These are phyloP conservation scores for Neosalanx taihuensis DNA, from an alignment of 2,797 vertebrate genomes.

Conservation along the genomic window DNA sequence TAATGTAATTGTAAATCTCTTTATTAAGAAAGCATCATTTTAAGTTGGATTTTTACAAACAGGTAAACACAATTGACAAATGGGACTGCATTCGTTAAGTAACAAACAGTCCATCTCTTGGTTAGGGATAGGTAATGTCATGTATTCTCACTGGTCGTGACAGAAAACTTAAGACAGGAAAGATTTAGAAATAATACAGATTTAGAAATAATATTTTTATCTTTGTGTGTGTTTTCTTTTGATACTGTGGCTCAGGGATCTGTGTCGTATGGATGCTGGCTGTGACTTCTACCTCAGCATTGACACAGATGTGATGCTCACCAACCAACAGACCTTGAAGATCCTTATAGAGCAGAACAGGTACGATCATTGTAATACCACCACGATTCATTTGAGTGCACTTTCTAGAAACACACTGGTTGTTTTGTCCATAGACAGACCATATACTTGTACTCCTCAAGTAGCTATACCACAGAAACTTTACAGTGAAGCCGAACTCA, in stretches of 20 bases:
- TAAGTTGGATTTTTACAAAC: too few relatives aligned
- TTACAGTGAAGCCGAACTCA: constrained; percentile 50
- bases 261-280: constrained; percentile 83
- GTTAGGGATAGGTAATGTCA: constrained; percentile 4
- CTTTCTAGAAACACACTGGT: constrained; percentile 25
- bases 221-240: constrained; percentile 24
- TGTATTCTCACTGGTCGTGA: constrained; percentile 15
- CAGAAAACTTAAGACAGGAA: constrained; percentile 14
- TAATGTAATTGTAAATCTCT: too few relatives aligned
- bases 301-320: constrained; percentile 93
- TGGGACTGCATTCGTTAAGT: too few relatives aligned
- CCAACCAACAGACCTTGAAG: constrained; percentile 88
- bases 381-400: neutral
- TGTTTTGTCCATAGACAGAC: constrained; percentile 37
- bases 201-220: constrained; percentile 12
- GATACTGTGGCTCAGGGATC: constrained; percentile 74
- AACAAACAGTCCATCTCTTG: too few relatives aligned
- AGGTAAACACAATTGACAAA: too few relatives aligned
- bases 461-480: constrained; percentile 60
- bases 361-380: constrained; percentile 62
- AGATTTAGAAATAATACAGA: too few relatives aligned
- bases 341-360: constrained; percentile 97
- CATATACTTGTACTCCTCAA: constrained; percentile 38
- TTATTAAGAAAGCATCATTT: too few relatives aligned
- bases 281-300: constrained; percentile 94